A percentile compares a stretch with the other conserved stretches of the same genome.
These are phyloP conservation scores for Lanistes nyassanus DNA, from an alignment of 1,140 invertebrate species.

Conservation along the genomic window DNA sequence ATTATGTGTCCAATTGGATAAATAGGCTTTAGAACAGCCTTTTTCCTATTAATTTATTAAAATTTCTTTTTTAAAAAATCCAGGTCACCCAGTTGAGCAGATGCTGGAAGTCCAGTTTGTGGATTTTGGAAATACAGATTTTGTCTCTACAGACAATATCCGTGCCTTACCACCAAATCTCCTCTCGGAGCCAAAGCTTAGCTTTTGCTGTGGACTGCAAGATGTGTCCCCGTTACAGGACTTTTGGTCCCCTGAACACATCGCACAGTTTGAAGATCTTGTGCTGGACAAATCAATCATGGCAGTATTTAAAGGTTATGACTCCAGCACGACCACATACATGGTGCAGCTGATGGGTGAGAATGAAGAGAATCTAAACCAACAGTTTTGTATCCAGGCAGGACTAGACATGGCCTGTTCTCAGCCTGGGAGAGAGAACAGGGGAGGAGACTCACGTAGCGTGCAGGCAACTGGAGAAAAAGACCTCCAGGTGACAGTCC, in stretches of 20 bases:
- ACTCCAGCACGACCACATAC: conserved; percentile 29
- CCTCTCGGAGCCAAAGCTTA: conserved; percentile 74
- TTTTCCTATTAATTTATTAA: neutral
- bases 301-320: conserved; percentile 40
- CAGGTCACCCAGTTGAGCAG: neutral
- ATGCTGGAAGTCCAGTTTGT: conserved; percentile 81
- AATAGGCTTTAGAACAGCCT: neutral
- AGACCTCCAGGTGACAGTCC: conserved; percentile 29
- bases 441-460: neutral
- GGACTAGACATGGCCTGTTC: conserved; percentile 14
- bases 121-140: conserved; percentile 80
- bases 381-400: conserved; percentile 41
- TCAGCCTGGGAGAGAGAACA: neutral
- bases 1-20: neutral
- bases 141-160: conserved; percentile 53
- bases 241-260: conserved; percentile 59
- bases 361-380: conserved; percentile 46
- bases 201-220: conserved; percentile 77
- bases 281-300: conserved; percentile 51
- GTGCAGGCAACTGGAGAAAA: conserved; percentile 20
- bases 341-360: conserved; percentile 40
- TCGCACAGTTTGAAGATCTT: conserved; percentile 57
- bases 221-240: conserved; percentile 45
- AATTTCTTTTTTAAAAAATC: neutral
- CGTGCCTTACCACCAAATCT: conserved; percentile 69